Evolutionary conservation across 2,113 vertebrate species (phyloP), one percentile per base, ranked within the genome.

Genomic region (Prochilodus magdalenae): DNA sequence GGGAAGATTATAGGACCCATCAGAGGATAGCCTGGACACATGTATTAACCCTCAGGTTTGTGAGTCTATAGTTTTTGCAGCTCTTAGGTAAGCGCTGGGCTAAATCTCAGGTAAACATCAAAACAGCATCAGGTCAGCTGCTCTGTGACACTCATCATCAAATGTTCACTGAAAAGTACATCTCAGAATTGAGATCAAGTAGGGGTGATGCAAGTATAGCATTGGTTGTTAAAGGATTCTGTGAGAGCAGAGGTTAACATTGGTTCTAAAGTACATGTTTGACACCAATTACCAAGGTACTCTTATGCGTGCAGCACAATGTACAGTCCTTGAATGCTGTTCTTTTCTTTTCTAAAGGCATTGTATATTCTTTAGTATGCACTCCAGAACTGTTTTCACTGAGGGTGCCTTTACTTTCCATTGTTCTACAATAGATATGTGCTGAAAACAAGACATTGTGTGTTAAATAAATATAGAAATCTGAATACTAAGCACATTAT

Each of bases 21-120:
- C 59, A 29, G 67, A 79, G 53, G 66, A 47, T 29, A 79, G 24
- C 7, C 55, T 62, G 44, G 78, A 57, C 15, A 60, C 55, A 12
- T 49, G 66, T n/a, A 63, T 72, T 79, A 71, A 59, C 67, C 77
- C 55, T 62, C 36, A 51, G n/a, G 36, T 12, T n/a, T 30, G 78
- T 14, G 24, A 62, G 53, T 44, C 26, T 20, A 62, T 22, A 60
- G n/a, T 47, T 36, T 49, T 24, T 44, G 24, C 3, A 55, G 26
- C 15, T 67, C 51, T 55, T 67, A 33, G 27, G 8, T 20, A 70
- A 44, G 66, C 66, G 33, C 4, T 70, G 36, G n/a, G 36, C 36
- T 71, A 79, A 80, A 36, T 27, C 20, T 49, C 26, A 49, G 77
- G 40, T 60, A 49, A 71, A 12, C 24, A 79, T 79, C 26, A 44